Percentiles rank a stretch among this genome's conserved stretches.
These are phyloP conservation scores for Limnephilus marmoratus DNA, from an alignment of 2,888 invertebrate genomes.

Conservation along the genomic window DNA sequence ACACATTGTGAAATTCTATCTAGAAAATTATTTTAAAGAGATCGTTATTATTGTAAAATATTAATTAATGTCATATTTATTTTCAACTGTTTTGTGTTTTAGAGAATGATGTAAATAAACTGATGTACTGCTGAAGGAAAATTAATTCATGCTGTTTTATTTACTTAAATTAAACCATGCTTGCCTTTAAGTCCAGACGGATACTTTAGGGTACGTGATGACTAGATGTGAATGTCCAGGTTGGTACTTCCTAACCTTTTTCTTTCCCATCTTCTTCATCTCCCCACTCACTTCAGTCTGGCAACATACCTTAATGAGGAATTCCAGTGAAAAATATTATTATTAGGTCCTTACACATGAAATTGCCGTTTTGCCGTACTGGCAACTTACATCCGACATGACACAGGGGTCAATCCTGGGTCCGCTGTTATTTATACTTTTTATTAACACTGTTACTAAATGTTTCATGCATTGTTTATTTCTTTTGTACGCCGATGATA, in stretches of 20 bases:
- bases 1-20: constrained; percentile 40
- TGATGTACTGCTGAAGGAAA: constrained; percentile 51
- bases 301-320: too few relatives aligned
- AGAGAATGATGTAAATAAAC: constrained; percentile 59
- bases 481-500: too few relatives aligned
- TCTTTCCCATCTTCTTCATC: not conserved
- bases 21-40: constrained; percentile 42
- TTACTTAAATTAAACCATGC: not conserved
- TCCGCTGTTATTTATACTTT: too few relatives aligned
- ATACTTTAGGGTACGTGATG: not conserved
- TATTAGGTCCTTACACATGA: too few relatives aligned
- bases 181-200: not conserved
- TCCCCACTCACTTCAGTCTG: not conserved
- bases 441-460: too few relatives aligned
- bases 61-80: constrained; percentile 42
- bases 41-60: constrained; percentile 36
- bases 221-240: too few relatives aligned
- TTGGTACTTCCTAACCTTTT: not conserved
- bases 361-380: too few relatives aligned
- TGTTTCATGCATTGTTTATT: too few relatives aligned
- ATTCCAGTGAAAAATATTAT: too few relatives aligned
- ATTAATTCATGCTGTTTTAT: not conserved
- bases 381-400: too few relatives aligned
- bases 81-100: constrained; percentile 63
- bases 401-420: too few relatives aligned